phyloP scores from a whole-genome alignment of 2,888 invertebrate genomes.

The Metellina segmentata region DNA sequence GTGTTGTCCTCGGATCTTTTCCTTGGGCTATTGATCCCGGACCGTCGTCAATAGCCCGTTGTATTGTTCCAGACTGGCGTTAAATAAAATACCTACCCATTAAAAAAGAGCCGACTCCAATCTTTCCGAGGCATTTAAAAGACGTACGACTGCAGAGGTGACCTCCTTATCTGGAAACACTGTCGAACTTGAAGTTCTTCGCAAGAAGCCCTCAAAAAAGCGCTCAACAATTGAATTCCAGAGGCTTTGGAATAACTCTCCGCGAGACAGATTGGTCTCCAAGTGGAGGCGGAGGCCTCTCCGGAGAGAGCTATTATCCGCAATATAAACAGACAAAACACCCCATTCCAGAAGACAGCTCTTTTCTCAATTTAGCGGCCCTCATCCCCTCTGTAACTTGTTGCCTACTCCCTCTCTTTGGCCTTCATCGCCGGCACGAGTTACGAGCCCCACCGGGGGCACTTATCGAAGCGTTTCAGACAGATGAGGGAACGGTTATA shows the following conservation, averaged over 20 bases:
- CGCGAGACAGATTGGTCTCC: neutral
- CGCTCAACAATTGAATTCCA: too few relatives aligned
- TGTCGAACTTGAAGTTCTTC: too few relatives aligned
- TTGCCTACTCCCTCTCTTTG: neutral
- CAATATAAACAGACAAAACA: conserved; percentile 71
- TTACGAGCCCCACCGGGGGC: conserved; percentile 38
- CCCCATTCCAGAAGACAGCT: conserved; percentile 56
- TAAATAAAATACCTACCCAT: too few relatives aligned
- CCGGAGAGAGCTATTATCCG: conserved; percentile 38
- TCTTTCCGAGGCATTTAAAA: too few relatives aligned
- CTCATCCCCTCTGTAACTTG: conserved; percentile 41
- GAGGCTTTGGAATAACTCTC: neutral
- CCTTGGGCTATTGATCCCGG: too few relatives aligned
- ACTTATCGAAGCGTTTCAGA: conserved; percentile 43
- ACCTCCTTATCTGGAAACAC: too few relatives aligned
- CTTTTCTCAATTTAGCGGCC: conserved; percentile 64
- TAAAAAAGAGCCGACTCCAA: too few relatives aligned
- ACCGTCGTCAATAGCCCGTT: too few relatives aligned
- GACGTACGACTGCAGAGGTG: too few relatives aligned
- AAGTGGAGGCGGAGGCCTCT: neutral
- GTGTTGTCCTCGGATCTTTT: too few relatives aligned
- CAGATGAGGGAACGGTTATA: neutral
- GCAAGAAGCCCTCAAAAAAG: too few relatives aligned
- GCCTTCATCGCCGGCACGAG: conserved; percentile 27
- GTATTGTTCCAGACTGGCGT: too few relatives aligned